Percentiles rank a stretch among this genome's conserved stretches.
Evolutionary conservation across 2,888 invertebrate genomes (phyloP).

Genomic region (Ophonus ardosiacus): DNA sequence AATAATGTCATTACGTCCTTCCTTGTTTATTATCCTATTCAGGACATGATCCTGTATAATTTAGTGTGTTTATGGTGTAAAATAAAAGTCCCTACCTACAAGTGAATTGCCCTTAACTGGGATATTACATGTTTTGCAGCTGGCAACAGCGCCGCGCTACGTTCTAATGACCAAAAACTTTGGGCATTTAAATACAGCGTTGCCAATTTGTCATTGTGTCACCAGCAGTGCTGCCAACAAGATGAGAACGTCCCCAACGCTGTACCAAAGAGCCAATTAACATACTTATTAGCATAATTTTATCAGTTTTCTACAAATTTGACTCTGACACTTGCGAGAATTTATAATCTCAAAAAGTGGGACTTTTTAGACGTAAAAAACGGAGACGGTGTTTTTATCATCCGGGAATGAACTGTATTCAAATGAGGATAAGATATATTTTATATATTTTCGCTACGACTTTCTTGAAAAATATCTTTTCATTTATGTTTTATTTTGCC

Average conservation of each 20-base stretch:
- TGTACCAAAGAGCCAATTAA: slow-evolving; percentile 69
- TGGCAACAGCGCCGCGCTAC: not conserved
- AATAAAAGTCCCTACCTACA: not conserved
- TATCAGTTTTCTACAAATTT: slow-evolving; percentile 65
- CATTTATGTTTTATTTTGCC: too few relatives aligned
- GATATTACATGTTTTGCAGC: slow-evolving; percentile 40
- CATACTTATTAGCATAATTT: slow-evolving; percentile 70
- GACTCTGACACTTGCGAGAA: slow-evolving; percentile 55
- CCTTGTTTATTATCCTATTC: not conserved
- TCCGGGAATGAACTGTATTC: not conserved
- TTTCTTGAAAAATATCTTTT: too few relatives aligned
- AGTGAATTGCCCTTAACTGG: slow-evolving; percentile 9
- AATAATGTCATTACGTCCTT: not conserved
- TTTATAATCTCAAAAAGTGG: slow-evolving; percentile 58
- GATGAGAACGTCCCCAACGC: slow-evolving; percentile 68
- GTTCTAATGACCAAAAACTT: slow-evolving; percentile 68
- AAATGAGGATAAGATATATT: not conserved
- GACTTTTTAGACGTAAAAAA: slow-evolving; percentile 47
- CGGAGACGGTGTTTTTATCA: not conserved
- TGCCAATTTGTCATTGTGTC: slow-evolving; percentile 70
- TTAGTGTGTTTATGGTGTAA: not conserved
- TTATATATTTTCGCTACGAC: too few relatives aligned
- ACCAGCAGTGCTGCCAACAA: slow-evolving; percentile 69
- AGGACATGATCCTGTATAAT: not conserved
- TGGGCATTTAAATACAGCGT: slow-evolving; percentile 68